Evolutionary conservation across 2,888 invertebrate species (phyloP), one percentile per base, ranked within the genome.

Genomic region (Microctonus brassicae): DNA sequence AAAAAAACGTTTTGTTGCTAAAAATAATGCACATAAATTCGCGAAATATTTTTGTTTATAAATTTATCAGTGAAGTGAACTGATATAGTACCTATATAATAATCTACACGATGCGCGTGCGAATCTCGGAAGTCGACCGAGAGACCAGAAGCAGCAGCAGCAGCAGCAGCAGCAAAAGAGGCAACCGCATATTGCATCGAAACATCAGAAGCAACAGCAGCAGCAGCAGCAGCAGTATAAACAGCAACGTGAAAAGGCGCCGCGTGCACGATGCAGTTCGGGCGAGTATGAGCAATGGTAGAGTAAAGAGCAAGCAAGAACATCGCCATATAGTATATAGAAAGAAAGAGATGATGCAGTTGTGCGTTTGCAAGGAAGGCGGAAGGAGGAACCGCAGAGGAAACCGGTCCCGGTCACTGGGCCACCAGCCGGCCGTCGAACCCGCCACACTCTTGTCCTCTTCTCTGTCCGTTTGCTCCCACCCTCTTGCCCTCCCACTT

Each of bases 331-430:
- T 47, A 47, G 47, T 47, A 47, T 47, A 69, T 33, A 69, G 42
- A 66, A 52, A 57, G 64, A 57, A 63, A 72, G 42, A 83, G 83
- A 86, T 85, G 86, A 86, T 86, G 86, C 86, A 86, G 86, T 86
- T 86, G 86, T 86, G 86, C 87, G 87, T 87, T 87, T 82, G 86
- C 86, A 84, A 86, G 85, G 87, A 87, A 86, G 87, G 87, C 87
- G 87, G 87, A 87, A 87, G 87, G 85, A 86, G 86, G 86, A 87
- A 86, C 84, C 84, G 82, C 83, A 82, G 83, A 87, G 86, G 86
- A 86, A 87, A 87, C 87, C 87, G 87, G 87, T 87, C 87, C 87
- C 86, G 87, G 87, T 87, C 87, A 87, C 87, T 87, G 86, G 87
- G 87, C 85, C 86, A 87, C 87, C 85, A 86, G 87, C 85, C 86